Conservation (phyloP, 2,797 vertebrate genomes). For the Sphenodon punctatus region DNA sequence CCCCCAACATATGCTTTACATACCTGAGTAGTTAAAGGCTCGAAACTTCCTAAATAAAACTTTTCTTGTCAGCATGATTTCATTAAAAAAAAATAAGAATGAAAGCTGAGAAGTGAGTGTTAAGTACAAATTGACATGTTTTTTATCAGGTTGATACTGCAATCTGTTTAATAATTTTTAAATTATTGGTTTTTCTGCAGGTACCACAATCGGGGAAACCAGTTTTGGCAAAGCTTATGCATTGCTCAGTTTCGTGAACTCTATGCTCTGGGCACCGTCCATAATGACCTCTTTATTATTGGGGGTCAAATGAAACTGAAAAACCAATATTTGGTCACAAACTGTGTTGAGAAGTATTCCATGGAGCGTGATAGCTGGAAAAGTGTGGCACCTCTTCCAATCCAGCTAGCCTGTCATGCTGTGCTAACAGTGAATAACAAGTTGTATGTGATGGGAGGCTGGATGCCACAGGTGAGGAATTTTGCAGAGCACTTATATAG, state of each 20-base stretch:
- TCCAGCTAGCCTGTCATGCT: constrained; percentile 89
- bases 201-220: constrained; percentile 88
- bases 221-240: constrained; percentile 90
- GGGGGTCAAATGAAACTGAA: constrained; percentile 97
- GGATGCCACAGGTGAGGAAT: constrained; percentile 91
- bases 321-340: constrained; percentile 90
- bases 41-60: not conserved
- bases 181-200: constrained; percentile 72
- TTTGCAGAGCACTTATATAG: not conserved
- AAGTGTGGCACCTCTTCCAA: constrained; percentile 85
- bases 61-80: not conserved
- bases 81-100: not conserved
- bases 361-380: constrained; percentile 88
- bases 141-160: too few relatives aligned
- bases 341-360: constrained; percentile 90
- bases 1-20: too few relatives aligned
- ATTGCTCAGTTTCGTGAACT: constrained; percentile 90
- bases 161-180: constrained; percentile 1
- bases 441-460: constrained; percentile 92
- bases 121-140: not conserved
- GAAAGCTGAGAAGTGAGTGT: not conserved
- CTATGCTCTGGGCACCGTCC: constrained; percentile 85
- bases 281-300: constrained; percentile 87
- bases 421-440: constrained; percentile 84
- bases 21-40: not conserved